These are phyloP conservation scores for Tilapia sparmanii DNA, from an alignment of 2,113 vertebrate genomes.

Conservation along the genomic window DNA sequence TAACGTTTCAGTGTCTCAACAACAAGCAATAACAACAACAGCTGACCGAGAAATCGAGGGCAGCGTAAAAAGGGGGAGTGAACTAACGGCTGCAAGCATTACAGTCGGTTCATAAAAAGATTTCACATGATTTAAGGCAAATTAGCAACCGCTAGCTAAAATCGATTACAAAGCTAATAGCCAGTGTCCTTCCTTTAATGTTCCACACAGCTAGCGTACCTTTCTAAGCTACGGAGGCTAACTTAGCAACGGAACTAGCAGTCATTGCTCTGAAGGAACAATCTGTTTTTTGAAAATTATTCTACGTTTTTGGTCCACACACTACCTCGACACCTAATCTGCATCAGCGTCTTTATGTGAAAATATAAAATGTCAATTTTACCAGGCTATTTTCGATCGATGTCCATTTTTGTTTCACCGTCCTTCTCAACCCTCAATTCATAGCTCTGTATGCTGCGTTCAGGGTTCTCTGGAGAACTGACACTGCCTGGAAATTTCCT, in stretches of 20 bases:
- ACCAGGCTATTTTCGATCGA: background rate
- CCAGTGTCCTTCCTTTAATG: background rate
- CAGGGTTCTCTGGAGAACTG: background rate
- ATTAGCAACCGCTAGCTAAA: background rate
- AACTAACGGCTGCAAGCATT: background rate
- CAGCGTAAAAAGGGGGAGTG: background rate
- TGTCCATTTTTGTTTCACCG: constrained; percentile 31
- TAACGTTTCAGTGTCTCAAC: background rate
- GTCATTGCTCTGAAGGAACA: background rate
- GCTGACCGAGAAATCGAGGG: constrained; percentile 4
- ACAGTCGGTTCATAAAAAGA: background rate
- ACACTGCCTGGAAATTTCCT: background rate
- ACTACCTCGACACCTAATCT: fast-evolving
- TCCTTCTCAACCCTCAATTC: constrained; percentile 30
- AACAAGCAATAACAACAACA: constrained; percentile 9
- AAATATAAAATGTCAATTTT: background rate
- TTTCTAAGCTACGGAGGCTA: constrained; percentile 34
- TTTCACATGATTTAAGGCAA: background rate
- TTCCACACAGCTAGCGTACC: constrained; percentile 2
- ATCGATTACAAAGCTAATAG: no score
- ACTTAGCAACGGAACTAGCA: constrained; percentile 3
- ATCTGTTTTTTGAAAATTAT: background rate
- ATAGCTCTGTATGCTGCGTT: constrained; percentile 40
- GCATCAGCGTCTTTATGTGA: fast-evolving
- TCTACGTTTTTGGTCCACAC: background rate